A percentile compares a stretch with the other conserved stretches of the same genome.
These are phyloP conservation scores for Botia kubotai DNA, from an alignment of 2,797 vertebrate species.

Conservation along the genomic window DNA sequence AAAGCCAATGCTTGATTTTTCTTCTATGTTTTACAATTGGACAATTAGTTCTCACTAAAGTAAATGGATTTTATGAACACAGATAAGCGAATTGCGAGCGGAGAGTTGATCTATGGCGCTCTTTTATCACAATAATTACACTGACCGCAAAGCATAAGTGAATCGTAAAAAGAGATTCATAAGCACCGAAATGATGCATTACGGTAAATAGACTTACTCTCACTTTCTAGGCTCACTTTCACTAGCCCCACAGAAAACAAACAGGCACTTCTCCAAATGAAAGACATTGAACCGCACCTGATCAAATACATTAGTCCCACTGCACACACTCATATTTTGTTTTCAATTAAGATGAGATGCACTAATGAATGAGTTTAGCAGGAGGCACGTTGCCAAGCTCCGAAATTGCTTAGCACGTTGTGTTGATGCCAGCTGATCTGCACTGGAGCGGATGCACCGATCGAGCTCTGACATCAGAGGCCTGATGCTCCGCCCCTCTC, in stretches of 20 bases:
- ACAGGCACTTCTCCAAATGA: conserved; percentile 2
- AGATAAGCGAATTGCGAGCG: background rate
- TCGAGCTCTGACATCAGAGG: conserved; percentile 43
- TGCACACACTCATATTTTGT: conserved; percentile 12
- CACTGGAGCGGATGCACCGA: conserved; percentile 38
- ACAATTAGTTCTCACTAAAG: background rate
- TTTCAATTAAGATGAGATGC: conserved; percentile 16
- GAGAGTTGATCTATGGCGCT: background rate
- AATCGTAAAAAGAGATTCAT: conserved; percentile 27
- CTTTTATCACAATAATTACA: conserved; percentile 17
- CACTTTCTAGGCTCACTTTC: conserved; percentile 50
- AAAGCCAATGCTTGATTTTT: background rate
- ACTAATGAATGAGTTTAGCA: conserved; percentile 47
- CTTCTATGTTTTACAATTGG: too few relatives aligned
- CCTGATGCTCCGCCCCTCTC: conserved; percentile 28
- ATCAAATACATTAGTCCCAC: conserved; percentile 53
- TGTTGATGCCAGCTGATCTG: conserved; percentile 46
- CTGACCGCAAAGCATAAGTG: conserved; percentile 24
- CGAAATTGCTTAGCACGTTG: background rate
- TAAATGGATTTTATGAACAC: background rate
- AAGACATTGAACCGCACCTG: conserved; percentile 38
- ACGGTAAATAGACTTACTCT: conserved; percentile 44
- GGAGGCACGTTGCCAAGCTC: conserved; percentile 22
- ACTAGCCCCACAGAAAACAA: conserved; percentile 30
- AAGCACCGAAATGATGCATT: conserved; percentile 36